Conservation (phyloP, 2,888 invertebrate species). For the Drosophila formosana region DNA sequence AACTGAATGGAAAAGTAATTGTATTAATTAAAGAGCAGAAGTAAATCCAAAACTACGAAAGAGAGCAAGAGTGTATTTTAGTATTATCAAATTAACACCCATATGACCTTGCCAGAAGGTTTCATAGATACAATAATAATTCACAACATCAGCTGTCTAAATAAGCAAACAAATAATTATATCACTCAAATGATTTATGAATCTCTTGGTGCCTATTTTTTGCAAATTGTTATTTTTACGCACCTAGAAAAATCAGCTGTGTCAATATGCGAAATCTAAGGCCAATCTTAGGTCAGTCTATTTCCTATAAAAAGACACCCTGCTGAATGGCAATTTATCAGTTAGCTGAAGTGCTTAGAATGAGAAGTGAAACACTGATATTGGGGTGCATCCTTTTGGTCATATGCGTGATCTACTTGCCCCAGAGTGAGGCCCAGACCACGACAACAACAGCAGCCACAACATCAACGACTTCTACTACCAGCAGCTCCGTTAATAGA, state of each 20-base stretch:
- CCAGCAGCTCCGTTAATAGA: neutral
- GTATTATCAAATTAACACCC: neutral
- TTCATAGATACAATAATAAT: neutral
- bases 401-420: constrained; percentile 12
- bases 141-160: constrained; percentile 1
- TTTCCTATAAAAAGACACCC: constrained; percentile 11
- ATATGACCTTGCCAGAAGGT: neutral
- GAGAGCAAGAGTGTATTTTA: neutral
- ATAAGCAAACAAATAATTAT: neutral
- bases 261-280: constrained; percentile 11
- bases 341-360: neutral
- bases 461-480: neutral
- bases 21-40: no score
- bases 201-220: neutral
- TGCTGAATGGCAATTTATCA: neutral
- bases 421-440: neutral
- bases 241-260: constrained; percentile 6
- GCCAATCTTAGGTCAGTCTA: neutral
- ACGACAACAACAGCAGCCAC: constrained; percentile 4
- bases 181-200: neutral
- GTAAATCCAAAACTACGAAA: no score
- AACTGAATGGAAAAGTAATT: no score
- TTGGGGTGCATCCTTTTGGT: constrained; percentile 11
- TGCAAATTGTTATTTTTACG: neutral
- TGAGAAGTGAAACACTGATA: constrained; percentile 9